These are phyloP conservation scores for Callaeas wilsoni DNA, from an alignment of 2,113 vertebrate genomes.

Conservation along the genomic window DNA sequence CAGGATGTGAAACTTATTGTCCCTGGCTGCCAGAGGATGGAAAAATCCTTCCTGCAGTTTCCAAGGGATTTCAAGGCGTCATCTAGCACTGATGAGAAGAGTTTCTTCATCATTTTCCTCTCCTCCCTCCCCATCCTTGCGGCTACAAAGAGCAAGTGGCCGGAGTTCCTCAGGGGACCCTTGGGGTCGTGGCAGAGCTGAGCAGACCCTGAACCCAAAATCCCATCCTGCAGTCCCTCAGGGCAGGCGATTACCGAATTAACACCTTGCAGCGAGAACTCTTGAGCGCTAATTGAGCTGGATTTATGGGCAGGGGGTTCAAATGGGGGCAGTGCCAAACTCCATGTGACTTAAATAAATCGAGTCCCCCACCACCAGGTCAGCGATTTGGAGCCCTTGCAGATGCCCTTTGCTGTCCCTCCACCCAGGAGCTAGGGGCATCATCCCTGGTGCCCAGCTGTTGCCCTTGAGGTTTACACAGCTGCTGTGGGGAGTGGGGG, in stretches of 20 bases:
- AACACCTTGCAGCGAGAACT: neutral
- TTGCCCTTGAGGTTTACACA: slow-evolving; percentile 69
- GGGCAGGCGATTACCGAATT: neutral
- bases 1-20: neutral
- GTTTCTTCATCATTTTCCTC: neutral
- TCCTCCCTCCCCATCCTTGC: neutral
- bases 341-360: neutral
- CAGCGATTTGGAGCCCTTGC: neutral
- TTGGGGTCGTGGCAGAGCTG: fast-evolving
- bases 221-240: neutral
- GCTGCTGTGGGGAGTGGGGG: slow-evolving; percentile 32
- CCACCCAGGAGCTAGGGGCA: neutral
- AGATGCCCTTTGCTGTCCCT: neutral
- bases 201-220: neutral
- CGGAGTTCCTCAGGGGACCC: neutral
- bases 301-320: neutral
- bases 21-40: neutral
- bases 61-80: neutral
- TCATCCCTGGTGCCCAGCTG: slow-evolving; percentile 54
- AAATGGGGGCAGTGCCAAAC: neutral
- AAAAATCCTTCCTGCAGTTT: neutral
- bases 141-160: fast-evolving
- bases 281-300: neutral
- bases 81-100: neutral
- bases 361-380: fast-evolving